Evolutionary conservation across 2,113 vertebrate species (phyloP).

Genomic region (Phalacrocorax pelagicus): DNA sequence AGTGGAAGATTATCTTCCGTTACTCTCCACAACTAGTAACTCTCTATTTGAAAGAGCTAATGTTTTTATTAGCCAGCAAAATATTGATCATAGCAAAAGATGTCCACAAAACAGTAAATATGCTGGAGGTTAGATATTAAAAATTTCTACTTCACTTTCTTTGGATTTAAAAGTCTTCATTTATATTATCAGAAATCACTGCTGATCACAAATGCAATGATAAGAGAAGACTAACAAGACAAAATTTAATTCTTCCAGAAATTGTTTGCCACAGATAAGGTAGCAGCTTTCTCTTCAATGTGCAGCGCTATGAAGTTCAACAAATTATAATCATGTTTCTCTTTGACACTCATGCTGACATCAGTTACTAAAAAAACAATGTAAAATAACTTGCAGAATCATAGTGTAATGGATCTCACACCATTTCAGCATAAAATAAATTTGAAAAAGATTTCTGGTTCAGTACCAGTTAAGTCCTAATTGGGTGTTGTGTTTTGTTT

Average conservation of each 20-base stretch:
- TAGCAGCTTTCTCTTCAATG: neutral
- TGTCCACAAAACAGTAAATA: neutral
- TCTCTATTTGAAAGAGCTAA: neutral
- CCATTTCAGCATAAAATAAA: neutral
- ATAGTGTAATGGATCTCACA: neutral
- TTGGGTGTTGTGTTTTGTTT: neutral
- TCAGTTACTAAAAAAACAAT: neutral
- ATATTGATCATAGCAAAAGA: neutral
- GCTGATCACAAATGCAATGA: neutral
- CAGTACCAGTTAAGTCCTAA: neutral
- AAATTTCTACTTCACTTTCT: neutral
- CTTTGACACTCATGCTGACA: neutral
- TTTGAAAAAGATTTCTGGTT: neutral
- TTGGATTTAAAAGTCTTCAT: neutral
- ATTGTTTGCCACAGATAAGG: neutral
- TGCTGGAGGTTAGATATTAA: neutral
- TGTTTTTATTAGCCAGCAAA: neutral
- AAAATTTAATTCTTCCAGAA: neutral
- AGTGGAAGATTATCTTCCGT: neutral
- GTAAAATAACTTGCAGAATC: neutral
- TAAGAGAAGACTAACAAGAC: neutral
- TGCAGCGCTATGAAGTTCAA: neutral
- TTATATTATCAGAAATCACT: neutral
- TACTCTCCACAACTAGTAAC: neutral
- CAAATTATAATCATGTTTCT: neutral